Percentiles rank a stretch among this genome's conserved stretches.
phyloP scores from a whole-genome alignment of 30 jellyfish, hydroid and myxozoan species.

The Cassiopea andromeda region DNA sequence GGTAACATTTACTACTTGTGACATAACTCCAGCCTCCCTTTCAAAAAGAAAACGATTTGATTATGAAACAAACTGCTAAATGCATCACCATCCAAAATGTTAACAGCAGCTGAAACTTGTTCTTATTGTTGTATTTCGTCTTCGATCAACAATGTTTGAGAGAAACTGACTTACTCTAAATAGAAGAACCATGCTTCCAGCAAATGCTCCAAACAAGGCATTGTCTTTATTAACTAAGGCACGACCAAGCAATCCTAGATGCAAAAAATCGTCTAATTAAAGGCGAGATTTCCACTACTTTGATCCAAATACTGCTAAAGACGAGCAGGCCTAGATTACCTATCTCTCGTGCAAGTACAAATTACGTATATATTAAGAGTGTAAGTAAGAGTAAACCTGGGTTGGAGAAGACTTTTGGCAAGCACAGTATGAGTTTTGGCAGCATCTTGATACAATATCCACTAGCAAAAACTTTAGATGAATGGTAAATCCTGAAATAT shows the following conservation, averaged over 20 bases:
- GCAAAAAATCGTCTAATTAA: neutral
- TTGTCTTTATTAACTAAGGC: conserved; percentile 49
- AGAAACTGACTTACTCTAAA: conserved; percentile 51
- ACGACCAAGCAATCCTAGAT: conserved; percentile 16
- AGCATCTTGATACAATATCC: conserved; percentile 58
- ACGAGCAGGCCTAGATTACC: neutral
- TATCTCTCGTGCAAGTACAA: neutral
- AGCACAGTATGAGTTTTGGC: conserved; percentile 35
- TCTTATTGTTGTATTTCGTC: neutral
- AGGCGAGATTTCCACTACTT: neutral
- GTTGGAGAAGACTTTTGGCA: conserved; percentile 37
- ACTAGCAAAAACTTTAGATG: conserved; percentile 49
- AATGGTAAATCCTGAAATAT: conserved; percentile 45
- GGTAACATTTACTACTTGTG: no score
- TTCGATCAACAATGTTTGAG: neutral
- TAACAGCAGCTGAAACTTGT: no score
- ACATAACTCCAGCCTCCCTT: no score
- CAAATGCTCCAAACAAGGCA: conserved; percentile 67
- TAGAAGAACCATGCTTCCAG: conserved; percentile 62
- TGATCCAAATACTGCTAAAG: neutral
- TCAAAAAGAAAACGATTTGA: no score
- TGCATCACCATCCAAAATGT: no score
- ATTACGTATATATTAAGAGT: neutral
- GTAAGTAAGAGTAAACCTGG: conserved; percentile 10
- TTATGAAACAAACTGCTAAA: no score